Conservation (phyloP, 2,888 invertebrate species). For the Drosophila helvetica region DNA sequence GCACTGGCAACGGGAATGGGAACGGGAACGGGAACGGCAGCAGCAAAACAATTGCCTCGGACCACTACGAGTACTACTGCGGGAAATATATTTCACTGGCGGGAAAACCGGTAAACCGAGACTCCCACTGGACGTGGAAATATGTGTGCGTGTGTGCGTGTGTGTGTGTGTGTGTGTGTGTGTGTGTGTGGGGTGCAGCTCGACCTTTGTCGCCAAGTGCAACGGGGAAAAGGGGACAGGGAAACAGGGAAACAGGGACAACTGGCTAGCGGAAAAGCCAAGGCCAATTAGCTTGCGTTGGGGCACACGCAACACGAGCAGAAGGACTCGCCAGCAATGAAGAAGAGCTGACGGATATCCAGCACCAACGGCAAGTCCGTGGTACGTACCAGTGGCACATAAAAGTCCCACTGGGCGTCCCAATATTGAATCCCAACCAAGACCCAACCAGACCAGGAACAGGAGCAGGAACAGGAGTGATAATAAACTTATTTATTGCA, state of each 20-base stretch:
- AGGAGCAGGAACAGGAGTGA: conserved; percentile 39
- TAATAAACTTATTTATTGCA: conserved; percentile 82
- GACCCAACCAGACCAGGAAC: neutral
- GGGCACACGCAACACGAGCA: neutral
- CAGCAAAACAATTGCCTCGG: conserved; percentile 33
- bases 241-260: no score
- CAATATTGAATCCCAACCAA: conserved; percentile 21
- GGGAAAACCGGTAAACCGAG: no score
- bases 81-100: conserved; percentile 11
- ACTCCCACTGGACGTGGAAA: conserved; percentile 23
- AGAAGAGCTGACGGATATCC: neutral
- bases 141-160: neutral
- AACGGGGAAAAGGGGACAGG: neutral
- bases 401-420: neutral
- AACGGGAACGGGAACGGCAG: neutral
- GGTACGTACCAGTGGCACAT: neutral
- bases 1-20: neutral
- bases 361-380: neutral
- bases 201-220: neutral
- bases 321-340: neutral
- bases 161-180: no score
- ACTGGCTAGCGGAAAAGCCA: neutral
- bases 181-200: no score
- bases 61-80: neutral
- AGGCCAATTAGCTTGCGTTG: neutral